Conservation (phyloP, 2,888 invertebrate species). For the Aplocera efformata region DNA sequence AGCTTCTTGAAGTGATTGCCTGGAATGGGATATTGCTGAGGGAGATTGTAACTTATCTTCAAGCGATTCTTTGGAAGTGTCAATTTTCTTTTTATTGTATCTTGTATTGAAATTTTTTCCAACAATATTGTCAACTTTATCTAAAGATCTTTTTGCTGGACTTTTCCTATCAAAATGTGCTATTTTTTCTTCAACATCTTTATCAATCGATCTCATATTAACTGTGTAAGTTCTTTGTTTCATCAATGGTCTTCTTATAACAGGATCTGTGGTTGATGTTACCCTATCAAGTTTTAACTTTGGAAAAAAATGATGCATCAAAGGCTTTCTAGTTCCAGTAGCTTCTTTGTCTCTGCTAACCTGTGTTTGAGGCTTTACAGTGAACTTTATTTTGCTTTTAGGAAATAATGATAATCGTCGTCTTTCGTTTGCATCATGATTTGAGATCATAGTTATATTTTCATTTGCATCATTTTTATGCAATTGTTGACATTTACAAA, state of each 20-base stretch:
- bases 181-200: slow-evolving; percentile 3
- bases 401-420: slow-evolving; percentile 36
- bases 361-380: slow-evolving; percentile 28
- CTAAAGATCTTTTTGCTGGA: too few species aligned
- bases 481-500: neutral
- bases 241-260: slow-evolving; percentile 19
- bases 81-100: neutral
- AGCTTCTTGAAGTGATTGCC: slow-evolving; percentile 12
- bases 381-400: slow-evolving; percentile 33
- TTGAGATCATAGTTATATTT: neutral
- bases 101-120: neutral
- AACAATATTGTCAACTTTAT: neutral
- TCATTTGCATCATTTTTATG: slow-evolving; percentile 1
- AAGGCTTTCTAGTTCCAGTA: slow-evolving; percentile 25
- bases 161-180: neutral
- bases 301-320: slow-evolving; percentile 30
- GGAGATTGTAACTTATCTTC: neutral
- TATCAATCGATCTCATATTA: slow-evolving; percentile 5
- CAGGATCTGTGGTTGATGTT: slow-evolving; percentile 4
- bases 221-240: slow-evolving; percentile 17
- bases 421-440: slow-evolving; percentile 19
- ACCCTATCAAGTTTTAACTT: slow-evolving; percentile 2
- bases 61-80: neutral
- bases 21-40: neutral
- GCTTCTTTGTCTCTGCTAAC: slow-evolving; percentile 14